These are phyloP conservation scores for Chesias legatella DNA, from an alignment of 2,888 invertebrate genomes.

Conservation along the genomic window DNA sequence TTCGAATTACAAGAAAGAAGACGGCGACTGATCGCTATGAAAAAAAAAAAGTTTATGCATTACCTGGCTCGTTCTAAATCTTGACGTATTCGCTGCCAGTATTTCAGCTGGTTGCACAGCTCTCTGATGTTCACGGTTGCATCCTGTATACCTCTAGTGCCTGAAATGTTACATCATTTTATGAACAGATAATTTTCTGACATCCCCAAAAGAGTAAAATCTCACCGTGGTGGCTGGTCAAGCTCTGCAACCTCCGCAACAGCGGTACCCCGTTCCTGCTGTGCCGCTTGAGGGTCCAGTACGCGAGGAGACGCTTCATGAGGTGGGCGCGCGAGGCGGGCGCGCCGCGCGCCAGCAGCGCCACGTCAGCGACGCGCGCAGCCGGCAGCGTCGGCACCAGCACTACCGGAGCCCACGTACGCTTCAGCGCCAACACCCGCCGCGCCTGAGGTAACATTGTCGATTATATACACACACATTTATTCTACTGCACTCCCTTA, in stretches of 20 bases:
- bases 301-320: constrained; percentile 93
- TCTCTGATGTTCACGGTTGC: constrained; percentile 85
- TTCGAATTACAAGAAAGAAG: too few relatives aligned
- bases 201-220: too few relatives aligned
- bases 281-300: constrained; percentile 98
- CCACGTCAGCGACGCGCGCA: constrained; percentile 92
- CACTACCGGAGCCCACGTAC: constrained; percentile 94
- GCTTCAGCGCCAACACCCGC: constrained; percentile 92
- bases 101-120: constrained; percentile 91
- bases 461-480: constrained; percentile 6
- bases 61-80: constrained; percentile 94
- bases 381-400: constrained; percentile 96
- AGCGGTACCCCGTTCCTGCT: constrained; percentile 97
- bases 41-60: too few relatives aligned
- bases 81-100: constrained; percentile 96
- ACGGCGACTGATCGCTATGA: too few relatives aligned
- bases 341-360: constrained; percentile 83
- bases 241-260: constrained; percentile 82
- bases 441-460: constrained; percentile 77
- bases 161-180: constrained; percentile 37
- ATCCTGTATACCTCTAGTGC: constrained; percentile 80
- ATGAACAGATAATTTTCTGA: too few relatives aligned
- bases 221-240: constrained; percentile 53
- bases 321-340: constrained; percentile 89
- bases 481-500: too few relatives aligned